Evolutionary conservation across 2,888 invertebrate species (phyloP).

Genomic region (Cerastis rubricosa): DNA sequence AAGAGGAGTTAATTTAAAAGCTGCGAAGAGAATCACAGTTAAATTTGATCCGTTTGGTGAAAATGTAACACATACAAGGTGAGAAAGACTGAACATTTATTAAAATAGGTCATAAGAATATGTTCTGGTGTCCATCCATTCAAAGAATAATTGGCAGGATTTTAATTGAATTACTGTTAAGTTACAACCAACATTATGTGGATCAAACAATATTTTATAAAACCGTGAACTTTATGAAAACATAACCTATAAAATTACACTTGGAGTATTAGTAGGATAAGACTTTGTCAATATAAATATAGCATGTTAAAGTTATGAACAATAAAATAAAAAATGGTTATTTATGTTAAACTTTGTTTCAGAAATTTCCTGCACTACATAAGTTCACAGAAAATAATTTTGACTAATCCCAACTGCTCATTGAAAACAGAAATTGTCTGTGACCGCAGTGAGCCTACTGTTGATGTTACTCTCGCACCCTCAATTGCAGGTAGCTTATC

Average conservation of each 20-base stretch:
- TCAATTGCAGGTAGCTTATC: constrained; percentile 88
- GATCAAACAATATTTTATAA: background rate
- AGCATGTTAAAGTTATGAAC: background rate
- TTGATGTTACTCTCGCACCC: constrained; percentile 90
- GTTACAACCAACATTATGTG: background rate
- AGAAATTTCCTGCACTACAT: constrained; percentile 94
- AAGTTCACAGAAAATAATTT: constrained; percentile 91
- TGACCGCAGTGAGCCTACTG: constrained; percentile 94
- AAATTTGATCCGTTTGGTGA: constrained; percentile 96
- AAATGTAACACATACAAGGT: constrained; percentile 92
- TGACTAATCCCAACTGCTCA: constrained; percentile 94
- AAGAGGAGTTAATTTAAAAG: constrained; percentile 93
- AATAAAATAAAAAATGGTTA: background rate
- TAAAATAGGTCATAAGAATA: constrained; percentile 6
- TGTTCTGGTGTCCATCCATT: background rate
- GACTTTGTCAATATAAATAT: background rate
- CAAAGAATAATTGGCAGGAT: background rate
- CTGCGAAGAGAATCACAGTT: constrained; percentile 94
- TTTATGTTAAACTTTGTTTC: constrained; percentile 74
- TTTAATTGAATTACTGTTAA: background rate
- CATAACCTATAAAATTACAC: constrained; percentile 35
- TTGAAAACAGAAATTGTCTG: constrained; percentile 95
- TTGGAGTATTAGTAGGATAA: too few relatives aligned
- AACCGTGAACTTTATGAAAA: constrained; percentile 15
- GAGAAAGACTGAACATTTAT: constrained; percentile 61